These are phyloP conservation scores for Apoderus coryli DNA, from an alignment of 2,888 invertebrate species.

Conservation along the genomic window DNA sequence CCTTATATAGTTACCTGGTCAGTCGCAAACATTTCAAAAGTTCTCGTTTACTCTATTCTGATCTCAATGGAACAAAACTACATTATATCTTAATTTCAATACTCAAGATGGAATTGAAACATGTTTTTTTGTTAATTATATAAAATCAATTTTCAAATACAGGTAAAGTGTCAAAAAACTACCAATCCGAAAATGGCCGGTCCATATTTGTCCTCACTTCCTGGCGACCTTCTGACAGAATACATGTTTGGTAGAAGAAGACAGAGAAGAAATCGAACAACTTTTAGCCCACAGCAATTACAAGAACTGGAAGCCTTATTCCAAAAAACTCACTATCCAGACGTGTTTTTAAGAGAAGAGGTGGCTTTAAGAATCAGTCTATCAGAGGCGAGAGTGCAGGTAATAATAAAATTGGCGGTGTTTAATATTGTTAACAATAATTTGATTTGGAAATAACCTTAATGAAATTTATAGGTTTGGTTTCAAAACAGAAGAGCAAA, in stretches of 20 bases:
- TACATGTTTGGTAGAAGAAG: slow-evolving; percentile 85
- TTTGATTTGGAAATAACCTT: neutral
- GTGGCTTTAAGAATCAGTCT: slow-evolving; percentile 81
- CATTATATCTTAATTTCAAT: no score
- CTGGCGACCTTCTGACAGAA: slow-evolving; percentile 78
- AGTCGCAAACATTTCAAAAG: no score
- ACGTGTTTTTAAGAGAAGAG: slow-evolving; percentile 78
- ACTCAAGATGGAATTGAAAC: no score
- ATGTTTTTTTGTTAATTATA: no score
- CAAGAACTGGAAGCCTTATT: slow-evolving; percentile 84
- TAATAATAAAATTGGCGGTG: no score
- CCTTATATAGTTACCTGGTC: no score
- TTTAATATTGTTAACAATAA: neutral
- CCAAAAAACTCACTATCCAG: slow-evolving; percentile 90
- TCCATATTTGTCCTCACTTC: slow-evolving; percentile 71
- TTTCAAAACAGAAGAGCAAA: slow-evolving; percentile 84
- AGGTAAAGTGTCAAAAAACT: no score
- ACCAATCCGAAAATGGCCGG: slow-evolving; percentile 72
- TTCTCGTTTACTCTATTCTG: no score
- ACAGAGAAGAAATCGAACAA: slow-evolving; percentile 81
- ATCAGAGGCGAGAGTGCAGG: slow-evolving; percentile 88
- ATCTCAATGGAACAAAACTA: no score
- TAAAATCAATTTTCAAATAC: neutral
- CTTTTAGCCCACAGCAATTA: slow-evolving; percentile 86
- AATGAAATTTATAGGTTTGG: slow-evolving; percentile 52